Evolutionary conservation across 2,113 vertebrate genomes (phyloP).

Genomic region (Lepus americanus): DNA sequence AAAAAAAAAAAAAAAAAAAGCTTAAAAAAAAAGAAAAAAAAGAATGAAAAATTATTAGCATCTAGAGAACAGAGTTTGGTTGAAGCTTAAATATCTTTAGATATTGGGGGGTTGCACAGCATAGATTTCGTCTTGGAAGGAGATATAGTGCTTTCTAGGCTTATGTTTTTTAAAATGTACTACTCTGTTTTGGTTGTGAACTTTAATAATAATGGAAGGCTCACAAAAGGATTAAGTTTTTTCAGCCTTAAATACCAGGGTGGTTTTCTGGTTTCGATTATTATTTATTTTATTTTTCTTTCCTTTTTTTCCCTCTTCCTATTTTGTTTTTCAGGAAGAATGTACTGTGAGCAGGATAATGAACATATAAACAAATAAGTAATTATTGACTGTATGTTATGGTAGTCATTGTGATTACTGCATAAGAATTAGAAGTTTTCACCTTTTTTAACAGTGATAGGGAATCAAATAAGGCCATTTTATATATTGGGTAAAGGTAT

Average conservation of each 20-base stretch:
- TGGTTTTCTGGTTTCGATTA: neutral
- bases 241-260: neutral
- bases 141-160: neutral
- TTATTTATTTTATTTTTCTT: neutral
- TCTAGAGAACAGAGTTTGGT: neutral
- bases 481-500: neutral
- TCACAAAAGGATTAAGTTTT: neutral
- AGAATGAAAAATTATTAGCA: conserved; percentile 11
- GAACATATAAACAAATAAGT: neutral
- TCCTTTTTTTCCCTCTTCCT: neutral
- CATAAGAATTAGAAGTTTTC: neutral
- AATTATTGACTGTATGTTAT: neutral
- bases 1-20: too few species aligned
- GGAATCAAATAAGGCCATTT: neutral
- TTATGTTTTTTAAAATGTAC: conserved; percentile 37
- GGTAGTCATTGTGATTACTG: neutral
- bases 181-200: neutral
- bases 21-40: neutral
- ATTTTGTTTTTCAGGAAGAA: neutral
- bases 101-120: neutral
- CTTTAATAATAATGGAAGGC: neutral
- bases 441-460: neutral
- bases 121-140: neutral
- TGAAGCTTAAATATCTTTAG: conserved; percentile 7
- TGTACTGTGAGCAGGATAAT: neutral